A percentile compares a stretch with the other conserved stretches of the same genome.
phyloP scores from a whole-genome alignment of 1,140 invertebrate species.

The Laupala kohalensis region DNA sequence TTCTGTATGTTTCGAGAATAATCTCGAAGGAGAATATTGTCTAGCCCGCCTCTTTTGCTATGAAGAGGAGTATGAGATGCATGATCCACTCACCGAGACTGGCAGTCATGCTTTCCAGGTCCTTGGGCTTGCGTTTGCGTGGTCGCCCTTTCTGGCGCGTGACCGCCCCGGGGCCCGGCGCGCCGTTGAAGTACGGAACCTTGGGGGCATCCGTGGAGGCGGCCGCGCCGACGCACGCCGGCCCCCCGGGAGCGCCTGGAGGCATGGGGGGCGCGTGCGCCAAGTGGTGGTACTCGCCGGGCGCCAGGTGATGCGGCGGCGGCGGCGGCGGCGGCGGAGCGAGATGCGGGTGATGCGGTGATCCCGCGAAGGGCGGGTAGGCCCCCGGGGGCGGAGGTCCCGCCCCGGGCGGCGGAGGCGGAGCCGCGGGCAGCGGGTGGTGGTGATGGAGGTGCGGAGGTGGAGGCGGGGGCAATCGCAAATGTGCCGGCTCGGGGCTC shows the following conservation, averaged over 20 bases:
- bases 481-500: slow-evolving; percentile 1
- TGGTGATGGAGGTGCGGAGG: slow-evolving; percentile 33
- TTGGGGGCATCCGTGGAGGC: slow-evolving; percentile 29
- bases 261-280: slow-evolving; percentile 27
- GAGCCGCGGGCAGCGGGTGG: slow-evolving; percentile 25
- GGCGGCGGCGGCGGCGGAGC: slow-evolving; percentile 41
- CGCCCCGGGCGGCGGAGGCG: slow-evolving; percentile 55
- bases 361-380: slow-evolving; percentile 67
- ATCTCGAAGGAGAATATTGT: too few species aligned
- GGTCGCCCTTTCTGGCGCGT: slow-evolving; percentile 82
- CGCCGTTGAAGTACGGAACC: slow-evolving; percentile 59
- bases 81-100: slow-evolving; percentile 53
- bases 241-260: slow-evolving; percentile 12
- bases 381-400: slow-evolving; percentile 70
- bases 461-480: slow-evolving; percentile 26
- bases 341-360: slow-evolving; percentile 44
- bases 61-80: background rate
- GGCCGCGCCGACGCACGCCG: slow-evolving; percentile 14
- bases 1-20: too few species aligned
- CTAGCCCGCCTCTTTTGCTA: too few species aligned
- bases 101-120: slow-evolving; percentile 68
- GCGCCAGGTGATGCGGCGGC: background rate
- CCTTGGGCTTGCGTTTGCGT: slow-evolving; percentile 80
- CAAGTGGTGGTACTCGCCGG: slow-evolving; percentile 28
- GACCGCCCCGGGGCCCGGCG: slow-evolving; percentile 36